Conservation (phyloP, 2,113 vertebrate genomes). For the Potamarius usumacintae region DNA sequence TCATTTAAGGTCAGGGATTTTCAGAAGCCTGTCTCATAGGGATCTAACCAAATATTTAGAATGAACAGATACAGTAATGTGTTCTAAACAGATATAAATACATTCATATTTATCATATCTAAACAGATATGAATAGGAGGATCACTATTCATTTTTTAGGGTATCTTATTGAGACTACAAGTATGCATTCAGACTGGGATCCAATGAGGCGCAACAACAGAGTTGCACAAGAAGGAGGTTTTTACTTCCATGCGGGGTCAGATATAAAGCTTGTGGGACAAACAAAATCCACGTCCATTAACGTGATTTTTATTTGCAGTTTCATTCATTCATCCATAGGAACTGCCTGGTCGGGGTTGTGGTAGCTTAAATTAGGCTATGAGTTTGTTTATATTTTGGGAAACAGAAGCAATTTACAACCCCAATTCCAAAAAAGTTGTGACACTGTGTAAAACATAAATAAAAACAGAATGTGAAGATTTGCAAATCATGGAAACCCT, state of each 20-base stretch:
- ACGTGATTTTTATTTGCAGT: neutral
- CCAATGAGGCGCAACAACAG: neutral
- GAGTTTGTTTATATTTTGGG: neutral
- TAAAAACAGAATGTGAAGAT: too few species aligned
- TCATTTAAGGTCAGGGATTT: neutral
- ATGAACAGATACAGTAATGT: neutral
- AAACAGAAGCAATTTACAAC: neutral
- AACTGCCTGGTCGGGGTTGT: neutral
- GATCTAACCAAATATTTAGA: neutral
- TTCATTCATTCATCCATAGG: neutral
- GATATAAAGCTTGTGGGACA: neutral
- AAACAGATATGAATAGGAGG: neutral
- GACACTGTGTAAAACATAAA: too few species aligned
- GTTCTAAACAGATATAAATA: neutral
- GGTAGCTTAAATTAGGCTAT: neutral
- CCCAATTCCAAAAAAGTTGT: too few species aligned
- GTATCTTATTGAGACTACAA: neutral
- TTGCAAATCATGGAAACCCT: too few species aligned
- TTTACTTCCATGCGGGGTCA: neutral
- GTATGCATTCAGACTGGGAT: neutral
- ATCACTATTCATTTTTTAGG: neutral
- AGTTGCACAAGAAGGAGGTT: neutral
- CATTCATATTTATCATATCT: too few species aligned
- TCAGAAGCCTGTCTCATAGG: neutral
- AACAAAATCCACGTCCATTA: neutral